phyloP scores from a whole-genome alignment of 2,888 invertebrate genomes.

The Pandemis cinnamomeana region DNA sequence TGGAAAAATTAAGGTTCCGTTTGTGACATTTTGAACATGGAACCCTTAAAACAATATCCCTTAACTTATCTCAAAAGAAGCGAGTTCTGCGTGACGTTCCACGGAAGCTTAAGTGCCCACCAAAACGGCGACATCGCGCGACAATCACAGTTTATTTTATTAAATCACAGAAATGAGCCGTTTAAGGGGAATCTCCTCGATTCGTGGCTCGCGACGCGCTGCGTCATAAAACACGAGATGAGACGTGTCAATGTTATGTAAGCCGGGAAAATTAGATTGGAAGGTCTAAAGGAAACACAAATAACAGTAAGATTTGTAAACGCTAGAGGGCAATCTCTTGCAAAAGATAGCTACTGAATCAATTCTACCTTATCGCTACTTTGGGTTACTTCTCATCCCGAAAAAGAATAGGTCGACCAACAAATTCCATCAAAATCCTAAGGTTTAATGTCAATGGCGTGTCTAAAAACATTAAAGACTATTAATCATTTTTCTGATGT shows the following conservation, averaged over 20 bases:
- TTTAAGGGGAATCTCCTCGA: slow-evolving; percentile 9
- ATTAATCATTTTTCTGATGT: too few relatives aligned
- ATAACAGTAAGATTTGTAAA: background rate
- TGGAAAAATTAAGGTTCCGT: too few relatives aligned
- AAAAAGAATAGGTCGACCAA: too few relatives aligned
- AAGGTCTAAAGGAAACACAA: background rate
- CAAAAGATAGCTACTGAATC: too few relatives aligned
- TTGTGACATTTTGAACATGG: too few relatives aligned
- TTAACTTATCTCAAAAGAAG: background rate
- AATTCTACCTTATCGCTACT: too few relatives aligned
- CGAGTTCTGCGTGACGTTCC: background rate
- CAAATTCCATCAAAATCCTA: too few relatives aligned
- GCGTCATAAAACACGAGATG: slow-evolving; percentile 22
- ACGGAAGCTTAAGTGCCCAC: slow-evolving; percentile 1
- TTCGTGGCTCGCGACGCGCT: slow-evolving; percentile 1
- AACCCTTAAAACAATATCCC: too few relatives aligned
- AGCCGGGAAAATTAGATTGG: background rate
- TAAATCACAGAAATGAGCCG: slow-evolving; percentile 21
- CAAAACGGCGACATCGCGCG: background rate
- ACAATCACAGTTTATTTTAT: slow-evolving; percentile 22
- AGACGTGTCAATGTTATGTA: background rate
- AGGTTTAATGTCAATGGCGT: too few relatives aligned
- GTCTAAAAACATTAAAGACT: too few relatives aligned
- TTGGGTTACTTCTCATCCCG: too few relatives aligned
- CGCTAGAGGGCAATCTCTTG: too few relatives aligned